These are phyloP conservation scores for Nannobrachium achirus DNA, from an alignment of 2,113 vertebrate genomes.

Conservation along the genomic window DNA sequence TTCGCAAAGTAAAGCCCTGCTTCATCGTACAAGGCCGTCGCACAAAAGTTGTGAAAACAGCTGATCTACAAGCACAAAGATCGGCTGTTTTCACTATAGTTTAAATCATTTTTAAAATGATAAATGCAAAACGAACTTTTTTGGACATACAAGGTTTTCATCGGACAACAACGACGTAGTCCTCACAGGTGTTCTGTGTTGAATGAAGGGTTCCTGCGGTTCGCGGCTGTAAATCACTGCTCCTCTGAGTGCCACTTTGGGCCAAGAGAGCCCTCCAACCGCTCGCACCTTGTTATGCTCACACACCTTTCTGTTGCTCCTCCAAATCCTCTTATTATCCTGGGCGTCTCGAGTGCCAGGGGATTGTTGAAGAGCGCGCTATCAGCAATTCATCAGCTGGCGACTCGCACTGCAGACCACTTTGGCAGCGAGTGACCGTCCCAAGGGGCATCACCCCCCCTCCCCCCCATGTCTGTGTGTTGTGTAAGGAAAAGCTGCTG, in stretches of 20 bases:
- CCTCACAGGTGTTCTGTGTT: too few relatives aligned
- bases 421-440: constrained; percentile 22
- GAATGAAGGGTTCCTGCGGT: background rate
- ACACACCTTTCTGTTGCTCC: constrained; percentile 45
- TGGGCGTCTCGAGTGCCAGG: constrained; percentile 15
- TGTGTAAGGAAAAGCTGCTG: too few relatives aligned
- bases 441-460: background rate
- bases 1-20: too few relatives aligned
- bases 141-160: too few relatives aligned
- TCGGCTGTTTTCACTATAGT: too few relatives aligned
- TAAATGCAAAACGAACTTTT: too few relatives aligned
- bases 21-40: too few relatives aligned
- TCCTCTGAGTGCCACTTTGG: constrained; percentile 16
- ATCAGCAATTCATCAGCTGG: constrained; percentile 41
- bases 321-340: constrained; percentile 32
- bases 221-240: background rate
- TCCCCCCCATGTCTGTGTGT: too few relatives aligned
- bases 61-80: too few relatives aligned
- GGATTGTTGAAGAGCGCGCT: constrained; percentile 39
- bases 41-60: too few relatives aligned
- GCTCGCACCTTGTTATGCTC: constrained; percentile 18
- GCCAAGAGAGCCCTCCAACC: constrained; percentile 10
- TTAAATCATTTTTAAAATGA: too few relatives aligned
- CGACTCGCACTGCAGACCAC: constrained; percentile 47
- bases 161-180: too few relatives aligned